Evolutionary conservation across 2,113 vertebrate species (phyloP), one percentile per base, ranked within the genome.

Genomic region (Cyphomyrus plagiostoma): DNA sequence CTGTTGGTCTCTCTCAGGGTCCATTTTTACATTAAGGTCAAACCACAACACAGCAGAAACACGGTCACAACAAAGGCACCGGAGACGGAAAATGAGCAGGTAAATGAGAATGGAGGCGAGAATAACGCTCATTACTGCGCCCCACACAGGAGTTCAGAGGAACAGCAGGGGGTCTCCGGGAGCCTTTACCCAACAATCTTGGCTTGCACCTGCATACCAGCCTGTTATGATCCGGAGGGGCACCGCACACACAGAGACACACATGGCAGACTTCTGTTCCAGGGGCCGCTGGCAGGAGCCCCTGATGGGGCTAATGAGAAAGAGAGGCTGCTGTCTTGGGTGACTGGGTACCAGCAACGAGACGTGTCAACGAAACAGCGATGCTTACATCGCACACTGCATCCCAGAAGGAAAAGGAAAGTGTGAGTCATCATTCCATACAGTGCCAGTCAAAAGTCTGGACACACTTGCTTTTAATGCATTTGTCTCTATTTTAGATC

Each of bases 21-120:
- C 77, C 50, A 35, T 62, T 58, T 89, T 89, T 85, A 62, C 50
- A 3, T 85, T 58, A 89, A 89, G 89, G 80, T 85, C 80, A 85
- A 84, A 84, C 89, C 89, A 85, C 52, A 84, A 85, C 80, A 85
- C 26, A 84, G 45, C 13, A 52, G 50, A 89, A 46, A 89, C 13
- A 50, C 15, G 3, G 89, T 42, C 3, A 8, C 52, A 62, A 85
- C 30, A 58, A 46, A 45, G 49, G 62, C 77, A 52, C 45, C 9
- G 7, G 17, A 0, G 26, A 42, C 11, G 49, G 48, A 82, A 77
- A 89, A 39, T 0, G 10, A 80, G 74, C 19, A 21, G 21, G 88
- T 30, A 82, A 82, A 80, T 53, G 48, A 83, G 39, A 21, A 62
- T 4, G 52, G 39, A 46, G 50, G 80, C 23, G 0, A 21, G 15